phyloP scores from a whole-genome alignment of 1,140 invertebrate species.

The Bacillus rossius region DNA sequence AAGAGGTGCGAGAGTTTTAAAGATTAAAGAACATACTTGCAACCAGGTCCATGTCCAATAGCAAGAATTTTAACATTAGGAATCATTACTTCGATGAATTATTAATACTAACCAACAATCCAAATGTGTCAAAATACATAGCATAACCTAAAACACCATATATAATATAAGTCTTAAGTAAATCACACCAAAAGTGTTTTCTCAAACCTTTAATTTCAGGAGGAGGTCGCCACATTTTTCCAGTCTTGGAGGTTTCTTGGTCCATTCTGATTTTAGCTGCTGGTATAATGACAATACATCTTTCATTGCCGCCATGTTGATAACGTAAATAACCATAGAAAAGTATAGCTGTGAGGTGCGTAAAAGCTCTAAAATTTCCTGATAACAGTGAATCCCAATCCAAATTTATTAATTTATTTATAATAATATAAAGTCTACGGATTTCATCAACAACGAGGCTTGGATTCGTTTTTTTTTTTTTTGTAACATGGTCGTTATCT shows the following conservation, averaged over 20 bases:
- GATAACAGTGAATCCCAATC: no score
- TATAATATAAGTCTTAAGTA: conserved; percentile 25
- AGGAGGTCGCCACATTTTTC: conserved; percentile 66
- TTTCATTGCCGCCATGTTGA: conserved; percentile 58
- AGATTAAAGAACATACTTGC: not conserved
- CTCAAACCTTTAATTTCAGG: conserved; percentile 63
- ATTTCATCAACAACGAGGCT: no score
- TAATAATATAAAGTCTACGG: no score
- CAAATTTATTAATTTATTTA: no score
- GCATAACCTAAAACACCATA: not conserved
- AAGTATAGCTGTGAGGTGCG: no score
- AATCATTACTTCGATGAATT: no score
- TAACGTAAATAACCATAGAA: no score
- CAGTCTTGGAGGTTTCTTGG: conserved; percentile 57
- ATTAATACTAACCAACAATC: conserved; percentile 11
- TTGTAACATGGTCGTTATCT: no score
- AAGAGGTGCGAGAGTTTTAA: no score
- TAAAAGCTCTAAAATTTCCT: no score
- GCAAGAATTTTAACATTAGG: no score
- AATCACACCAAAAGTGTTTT: conserved; percentile 22
- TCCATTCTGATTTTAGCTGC: conserved; percentile 69
- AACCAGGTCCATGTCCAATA: not conserved
- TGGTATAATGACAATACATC: conserved; percentile 62
- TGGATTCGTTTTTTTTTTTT: no score
- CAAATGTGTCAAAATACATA: not conserved